Evolutionary conservation across 2,113 vertebrate species (phyloP), one percentile per base, ranked within the genome.

Genomic region (Scartelaos histophorus): DNA sequence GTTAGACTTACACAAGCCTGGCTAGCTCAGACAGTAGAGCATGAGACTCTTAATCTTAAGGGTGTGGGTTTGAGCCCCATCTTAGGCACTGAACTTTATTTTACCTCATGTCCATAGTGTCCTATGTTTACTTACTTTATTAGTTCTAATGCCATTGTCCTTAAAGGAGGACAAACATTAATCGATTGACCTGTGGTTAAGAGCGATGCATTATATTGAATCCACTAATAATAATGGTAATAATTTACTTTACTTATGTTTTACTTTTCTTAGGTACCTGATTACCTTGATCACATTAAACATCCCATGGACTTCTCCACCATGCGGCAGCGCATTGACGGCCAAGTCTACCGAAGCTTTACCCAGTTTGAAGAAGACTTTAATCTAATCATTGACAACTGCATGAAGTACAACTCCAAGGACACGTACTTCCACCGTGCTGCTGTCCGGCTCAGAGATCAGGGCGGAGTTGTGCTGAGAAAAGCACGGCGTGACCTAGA

Each of bases 391-490:
- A 74, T 98, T 77, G 93, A 95, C 79, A 99, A 99, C 85, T 99
- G 98, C 90, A 94, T 98, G 96, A 97, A 96, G 82, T 99, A 99
- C 87, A 99, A 99, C 86, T 95, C 95, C 71, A 98, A 97, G 91
- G 98, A 99, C 87, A 98, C 97, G 0, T 96, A 97, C 87, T 99
- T 99, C 82, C 95, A 97, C 86, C 94, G 98, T 71, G 95, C 96
- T 15, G 97, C 96, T 0, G 91, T 96, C 73, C 92, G 97, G 68
- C 93, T 99, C 86, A 91, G 97, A 22, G 98, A 99, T 90, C 97
- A 97, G 91, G 98, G 98, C 4, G 98, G 97, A 12, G 94, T 92
- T 22, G 86, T 99, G 82, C 94, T 99, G 61, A 92, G 98, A 83
- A 97, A 97, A 91, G 93, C 97, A 38, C 93, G 94, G 35, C 90